Base-by-base conservation (phyloP, 2,888 invertebrate species). In the Synanthedon formicaeformis region DNA sequence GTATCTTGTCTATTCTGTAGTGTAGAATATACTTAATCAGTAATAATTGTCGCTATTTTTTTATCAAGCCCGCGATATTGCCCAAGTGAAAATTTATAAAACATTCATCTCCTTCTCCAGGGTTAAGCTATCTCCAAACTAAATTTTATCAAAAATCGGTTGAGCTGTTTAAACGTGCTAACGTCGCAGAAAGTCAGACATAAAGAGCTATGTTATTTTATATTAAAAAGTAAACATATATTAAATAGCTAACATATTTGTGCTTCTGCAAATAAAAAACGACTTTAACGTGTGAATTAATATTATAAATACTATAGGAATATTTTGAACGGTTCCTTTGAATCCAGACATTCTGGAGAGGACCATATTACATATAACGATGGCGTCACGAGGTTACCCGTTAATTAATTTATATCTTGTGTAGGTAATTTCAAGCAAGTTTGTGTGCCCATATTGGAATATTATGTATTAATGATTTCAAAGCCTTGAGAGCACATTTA, bases 401-500 rank as follows among this genome's bases (percentile, higher is more conserved):
- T 64, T 73, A 69, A 75, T 75, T 71, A 71, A 70, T 69, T 67
- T 69, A 60, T 63, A 63, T 58, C 56, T 52, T 16, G 58, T 60
- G 60, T 63, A 34, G 34, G 34, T 34, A 65, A 69, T 70, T 65
- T 62, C 58, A 56, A 59, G 58, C 60, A 55, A 56, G 56, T 56
- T 54, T 54, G 57, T 53, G 51, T 50, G 51, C 40, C 12, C 57
- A 51, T 57, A 54, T 54, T 58, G 57, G 58, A 60, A 58, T 60
- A 67, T 73, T 68, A 73, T 69, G 70, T 70, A 75, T 73, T 73
- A 65, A 72, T 68, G 65, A 66, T 66, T 61, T 58, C 63, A 58
- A 62, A 64, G 62, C 59, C 56, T 61, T 52, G 52, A 58, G 41
- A 12, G n/a, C 41, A 45, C 41, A 4, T 45, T 27, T 8, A 27